Percentiles rank a stretch among this genome's conserved stretches.
phyloP scores from a whole-genome alignment of 64 coral and sea anemone species.

The Trachythela sp. region DNA sequence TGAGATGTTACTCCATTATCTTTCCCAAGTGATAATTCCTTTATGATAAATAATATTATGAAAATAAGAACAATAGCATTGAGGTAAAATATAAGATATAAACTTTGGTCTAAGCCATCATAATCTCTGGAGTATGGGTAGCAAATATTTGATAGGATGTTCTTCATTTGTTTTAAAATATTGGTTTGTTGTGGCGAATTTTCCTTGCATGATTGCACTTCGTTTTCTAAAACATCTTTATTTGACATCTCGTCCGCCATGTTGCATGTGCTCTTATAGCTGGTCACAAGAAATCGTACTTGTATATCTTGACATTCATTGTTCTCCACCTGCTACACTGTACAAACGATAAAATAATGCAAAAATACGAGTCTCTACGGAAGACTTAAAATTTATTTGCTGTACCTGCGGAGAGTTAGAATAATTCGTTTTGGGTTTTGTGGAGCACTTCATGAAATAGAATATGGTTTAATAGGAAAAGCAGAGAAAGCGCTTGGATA shows the following conservation, averaged over 20 bases:
- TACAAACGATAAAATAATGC: neutral
- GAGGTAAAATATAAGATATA: neutral
- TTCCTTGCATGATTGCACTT: conserved; percentile 12
- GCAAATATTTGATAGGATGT: neutral
- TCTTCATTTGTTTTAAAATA: conserved; percentile 15
- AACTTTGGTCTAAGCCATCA: neutral
- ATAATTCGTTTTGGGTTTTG: no score
- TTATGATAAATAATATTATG: neutral
- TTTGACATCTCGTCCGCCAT: neutral
- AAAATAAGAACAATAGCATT: neutral
- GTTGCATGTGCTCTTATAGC: neutral
- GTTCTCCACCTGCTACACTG: neutral
- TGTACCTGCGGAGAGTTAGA: no score
- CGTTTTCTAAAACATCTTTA: neutral
- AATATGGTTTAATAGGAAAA: no score
- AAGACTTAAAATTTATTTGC: no score
- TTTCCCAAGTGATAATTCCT: neutral
- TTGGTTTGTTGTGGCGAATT: neutral
- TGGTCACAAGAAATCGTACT: neutral
- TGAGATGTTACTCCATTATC: neutral
- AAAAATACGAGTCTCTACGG: no score
- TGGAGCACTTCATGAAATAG: no score
- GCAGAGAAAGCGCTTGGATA: no score
- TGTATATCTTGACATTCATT: neutral
- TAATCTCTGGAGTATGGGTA: neutral